phyloP scores from a whole-genome alignment of 2,888 invertebrate species.

The Cremastobaeus sp. region DNA sequence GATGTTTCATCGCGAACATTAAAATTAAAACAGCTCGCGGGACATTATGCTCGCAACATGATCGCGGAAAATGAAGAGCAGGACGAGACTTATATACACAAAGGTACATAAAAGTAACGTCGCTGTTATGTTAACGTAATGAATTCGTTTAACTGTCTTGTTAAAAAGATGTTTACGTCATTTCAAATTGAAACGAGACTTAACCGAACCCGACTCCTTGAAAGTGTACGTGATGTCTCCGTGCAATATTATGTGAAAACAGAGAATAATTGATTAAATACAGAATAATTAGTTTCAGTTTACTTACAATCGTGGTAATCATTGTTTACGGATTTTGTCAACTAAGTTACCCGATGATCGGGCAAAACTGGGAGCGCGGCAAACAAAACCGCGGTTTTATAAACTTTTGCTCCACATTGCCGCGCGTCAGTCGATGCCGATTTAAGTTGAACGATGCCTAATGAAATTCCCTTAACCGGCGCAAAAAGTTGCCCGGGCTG shows the following conservation, averaged over 20 bases:
- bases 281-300: not conserved
- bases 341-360: conserved; percentile 57
- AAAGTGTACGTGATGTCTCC: not conserved
- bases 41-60: too few relatives aligned
- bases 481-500: conserved; percentile 70
- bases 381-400: conserved; percentile 71
- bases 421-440: conserved; percentile 61
- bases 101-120: conserved; percentile 7
- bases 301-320: conserved; percentile 58
- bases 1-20: too few relatives aligned
- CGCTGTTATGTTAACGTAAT: conserved; percentile 19
- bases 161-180: conserved; percentile 4
- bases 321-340: conserved; percentile 36
- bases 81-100: conserved; percentile 2
- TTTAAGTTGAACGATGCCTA: conserved; percentile 60
- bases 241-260: not conserved
- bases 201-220: too few relatives aligned
- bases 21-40: too few relatives aligned
- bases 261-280: too few relatives aligned
- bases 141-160: conserved; percentile 9
- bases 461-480: conserved; percentile 76
- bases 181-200: too few relatives aligned
- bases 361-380: conserved; percentile 70
- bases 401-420: conserved; percentile 72
- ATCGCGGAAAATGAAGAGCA: not conserved